Conservation (phyloP, 2,797 vertebrate genomes). For the Acanthiza pusilla region DNA sequence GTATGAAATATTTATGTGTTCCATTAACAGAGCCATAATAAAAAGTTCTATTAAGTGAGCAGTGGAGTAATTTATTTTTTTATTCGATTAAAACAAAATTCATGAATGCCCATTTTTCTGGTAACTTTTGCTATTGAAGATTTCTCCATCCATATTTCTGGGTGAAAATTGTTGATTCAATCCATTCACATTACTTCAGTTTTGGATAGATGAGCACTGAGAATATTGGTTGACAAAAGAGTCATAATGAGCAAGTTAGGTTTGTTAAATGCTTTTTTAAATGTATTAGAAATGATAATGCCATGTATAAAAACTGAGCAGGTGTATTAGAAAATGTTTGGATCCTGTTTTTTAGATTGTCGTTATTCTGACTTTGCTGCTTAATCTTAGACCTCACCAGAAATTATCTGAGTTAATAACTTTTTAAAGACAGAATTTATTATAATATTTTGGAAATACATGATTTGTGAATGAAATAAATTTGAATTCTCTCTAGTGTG, state of each 20-base stretch:
- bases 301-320: not conserved
- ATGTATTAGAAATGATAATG: not conserved
- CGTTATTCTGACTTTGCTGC: not conserved
- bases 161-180: not conserved
- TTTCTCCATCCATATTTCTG: not conserved
- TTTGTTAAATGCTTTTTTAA: not conserved
- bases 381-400: not conserved
- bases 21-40: not conserved
- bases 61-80: not conserved
- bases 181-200: not conserved
- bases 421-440: not conserved
- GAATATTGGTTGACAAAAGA: not conserved
- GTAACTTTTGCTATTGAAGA: not conserved
- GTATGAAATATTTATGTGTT: slow-evolving; percentile 18
- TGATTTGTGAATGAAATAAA: not conserved
- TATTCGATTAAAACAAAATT: not conserved
- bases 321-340: not conserved
- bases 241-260: not conserved
- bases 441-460: not conserved
- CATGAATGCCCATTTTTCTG: not conserved
- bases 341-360: not conserved
- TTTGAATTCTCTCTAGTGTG: not conserved
- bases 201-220: not conserved
- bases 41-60: not conserved
- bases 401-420: not conserved